These are phyloP conservation scores for Poeciliopsis gracilis DNA, from an alignment of 2,797 vertebrate species.

Conservation along the genomic window DNA sequence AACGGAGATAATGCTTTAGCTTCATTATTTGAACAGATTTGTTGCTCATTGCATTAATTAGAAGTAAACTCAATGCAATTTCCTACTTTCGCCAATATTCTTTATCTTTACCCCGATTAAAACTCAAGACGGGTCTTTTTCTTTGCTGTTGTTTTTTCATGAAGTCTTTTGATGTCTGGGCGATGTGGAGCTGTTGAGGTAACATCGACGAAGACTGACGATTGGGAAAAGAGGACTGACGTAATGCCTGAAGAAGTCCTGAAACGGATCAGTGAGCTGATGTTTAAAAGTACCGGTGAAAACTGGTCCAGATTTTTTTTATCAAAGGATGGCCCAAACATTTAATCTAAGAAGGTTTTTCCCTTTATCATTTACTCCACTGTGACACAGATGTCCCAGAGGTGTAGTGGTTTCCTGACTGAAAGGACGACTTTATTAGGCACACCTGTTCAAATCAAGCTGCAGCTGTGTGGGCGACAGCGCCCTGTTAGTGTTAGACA, in stretches of 20 bases:
- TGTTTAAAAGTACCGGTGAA: too few species aligned
- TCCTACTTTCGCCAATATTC: background rate
- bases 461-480: background rate
- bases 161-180: too few species aligned
- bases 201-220: too few species aligned
- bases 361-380: background rate
- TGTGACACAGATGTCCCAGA: background rate
- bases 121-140: conserved; percentile 1
- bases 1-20: conserved; percentile 14
- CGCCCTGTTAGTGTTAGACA: background rate
- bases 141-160: background rate
- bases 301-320: too few species aligned
- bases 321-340: background rate
- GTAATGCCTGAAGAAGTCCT: too few species aligned
- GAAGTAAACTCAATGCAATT: conserved; percentile 7
- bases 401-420: background rate
- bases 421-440: background rate
- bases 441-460: background rate
- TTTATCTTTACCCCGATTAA: conserved; percentile 6
- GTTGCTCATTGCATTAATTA: background rate
- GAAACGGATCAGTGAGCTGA: too few species aligned
- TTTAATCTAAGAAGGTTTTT: background rate
- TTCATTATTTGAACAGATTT: conserved; percentile 1
- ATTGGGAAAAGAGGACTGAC: too few species aligned
- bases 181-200: too few species aligned